Evolutionary conservation across 35 echinoderm and acorn worm species (phyloP).

Genomic region (Apostichopus japonicus): DNA sequence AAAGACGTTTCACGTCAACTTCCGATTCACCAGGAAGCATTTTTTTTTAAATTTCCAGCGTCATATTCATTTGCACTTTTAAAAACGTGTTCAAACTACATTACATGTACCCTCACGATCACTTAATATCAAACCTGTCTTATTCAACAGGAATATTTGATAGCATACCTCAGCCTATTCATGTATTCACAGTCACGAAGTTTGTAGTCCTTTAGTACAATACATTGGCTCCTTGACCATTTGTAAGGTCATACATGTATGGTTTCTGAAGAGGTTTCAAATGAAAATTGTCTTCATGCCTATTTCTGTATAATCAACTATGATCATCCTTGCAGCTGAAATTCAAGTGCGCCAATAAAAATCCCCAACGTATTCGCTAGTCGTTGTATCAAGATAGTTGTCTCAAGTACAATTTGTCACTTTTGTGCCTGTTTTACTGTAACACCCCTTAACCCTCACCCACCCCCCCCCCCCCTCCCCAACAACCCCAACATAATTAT

Average conservation of each 20-base stretch:
- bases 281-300: background rate
- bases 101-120: background rate
- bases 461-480: no score
- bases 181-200: background rate
- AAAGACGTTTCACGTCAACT: no score
- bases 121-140: background rate
- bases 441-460: no score
- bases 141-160: background rate
- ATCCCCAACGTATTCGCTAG: background rate
- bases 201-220: background rate
- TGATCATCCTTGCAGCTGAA: background rate
- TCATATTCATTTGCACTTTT: background rate
- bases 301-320: background rate
- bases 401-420: no score
- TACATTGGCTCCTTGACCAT: background rate
- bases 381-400: no score
- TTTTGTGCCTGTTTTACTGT: no score
- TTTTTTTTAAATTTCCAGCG: no score
- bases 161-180: background rate
- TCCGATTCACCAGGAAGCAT: no score
- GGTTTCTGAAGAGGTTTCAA: background rate
- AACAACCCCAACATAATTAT: no score
- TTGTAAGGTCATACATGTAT: background rate
- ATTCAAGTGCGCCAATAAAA: background rate
- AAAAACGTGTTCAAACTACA: background rate